Base-by-base conservation (phyloP, 2,113 vertebrate species). In the Puntigrus tetrazona region DNA sequence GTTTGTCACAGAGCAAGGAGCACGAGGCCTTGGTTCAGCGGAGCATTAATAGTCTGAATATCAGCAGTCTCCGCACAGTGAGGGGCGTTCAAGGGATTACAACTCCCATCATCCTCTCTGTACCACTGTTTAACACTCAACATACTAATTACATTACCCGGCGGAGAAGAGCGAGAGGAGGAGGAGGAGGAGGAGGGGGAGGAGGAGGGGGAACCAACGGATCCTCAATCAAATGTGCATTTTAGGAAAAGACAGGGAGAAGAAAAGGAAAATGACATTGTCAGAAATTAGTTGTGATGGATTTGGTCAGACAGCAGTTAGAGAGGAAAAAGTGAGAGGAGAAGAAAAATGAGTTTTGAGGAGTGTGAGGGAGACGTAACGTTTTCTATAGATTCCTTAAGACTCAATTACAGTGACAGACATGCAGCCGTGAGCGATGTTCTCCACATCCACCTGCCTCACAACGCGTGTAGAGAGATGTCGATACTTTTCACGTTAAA, bases 41-140 rank as follows among this genome's bases (percentile, higher is more conserved):
- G 78, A 78, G 73, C 85, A 90, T 90, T 88, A 88, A 88, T 81
- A 86, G 83, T 72, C 77, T 45, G 82, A 84, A 88, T 88, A 90
- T 87, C 77, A 86, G 73, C 73, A 72, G 73, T 65, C 59, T 57
- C 43, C 43, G 61, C 87, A 78, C 85, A 84, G 82, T 43, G 76
- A 83, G 79, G 82, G 84, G 69, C 65, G 78, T 87, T 82, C 69
- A 82, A 83, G 70, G 82, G 78, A 84, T 87, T 87, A 86, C 82
- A 83, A 65, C 69, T 76, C 84, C 67, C 84, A 87, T 84, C 86
- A 87, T 84, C 84, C 85, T 52, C 78, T 82, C 67, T 75, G 65
- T 43, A 74, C 59, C 84, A 79, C 78, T 70, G 79, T 86, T 80
- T 75, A 86, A 82, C 84, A 82, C 73, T 81, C 74, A 57, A 82